A percentile compares a stretch with the other conserved stretches of the same genome.
phyloP scores from a whole-genome alignment of 2,113 vertebrate genomes.

The Campylomormyrus tamandua region DNA sequence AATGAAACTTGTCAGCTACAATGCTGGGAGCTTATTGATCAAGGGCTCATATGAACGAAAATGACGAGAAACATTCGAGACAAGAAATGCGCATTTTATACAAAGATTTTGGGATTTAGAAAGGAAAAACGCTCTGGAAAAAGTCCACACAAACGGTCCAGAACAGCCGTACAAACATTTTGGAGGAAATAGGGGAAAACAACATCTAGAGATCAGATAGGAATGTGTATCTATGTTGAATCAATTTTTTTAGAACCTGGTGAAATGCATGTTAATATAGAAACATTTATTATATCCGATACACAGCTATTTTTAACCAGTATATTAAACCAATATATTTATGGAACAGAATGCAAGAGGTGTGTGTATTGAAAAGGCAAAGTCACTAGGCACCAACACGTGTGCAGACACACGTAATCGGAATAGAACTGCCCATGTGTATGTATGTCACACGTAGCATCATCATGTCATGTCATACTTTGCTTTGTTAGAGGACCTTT shows the following conservation, averaged over 20 bases:
- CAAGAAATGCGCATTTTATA: background rate
- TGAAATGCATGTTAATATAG: background rate
- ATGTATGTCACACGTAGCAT: background rate
- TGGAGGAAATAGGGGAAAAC: background rate
- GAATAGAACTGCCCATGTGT: background rate
- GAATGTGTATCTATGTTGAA: background rate
- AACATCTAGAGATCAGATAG: background rate
- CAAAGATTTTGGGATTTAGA: background rate
- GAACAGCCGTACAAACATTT: background rate
- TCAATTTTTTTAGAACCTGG: background rate
- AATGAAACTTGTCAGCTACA: background rate
- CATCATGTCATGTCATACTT: background rate
- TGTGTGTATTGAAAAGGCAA: background rate
- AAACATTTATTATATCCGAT: background rate
- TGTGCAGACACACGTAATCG: background rate
- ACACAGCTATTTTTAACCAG: background rate
- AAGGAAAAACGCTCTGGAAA: background rate
- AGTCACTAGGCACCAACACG: background rate
- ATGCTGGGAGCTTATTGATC: background rate
- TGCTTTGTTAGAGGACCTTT: background rate
- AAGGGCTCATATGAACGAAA: background rate
- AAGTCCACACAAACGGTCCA: background rate
- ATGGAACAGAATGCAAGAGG: background rate
- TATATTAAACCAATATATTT: background rate
- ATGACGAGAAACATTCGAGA: background rate